phyloP scores from a whole-genome alignment of 2,888 invertebrate species.

The Oscheius sp. region DNA sequence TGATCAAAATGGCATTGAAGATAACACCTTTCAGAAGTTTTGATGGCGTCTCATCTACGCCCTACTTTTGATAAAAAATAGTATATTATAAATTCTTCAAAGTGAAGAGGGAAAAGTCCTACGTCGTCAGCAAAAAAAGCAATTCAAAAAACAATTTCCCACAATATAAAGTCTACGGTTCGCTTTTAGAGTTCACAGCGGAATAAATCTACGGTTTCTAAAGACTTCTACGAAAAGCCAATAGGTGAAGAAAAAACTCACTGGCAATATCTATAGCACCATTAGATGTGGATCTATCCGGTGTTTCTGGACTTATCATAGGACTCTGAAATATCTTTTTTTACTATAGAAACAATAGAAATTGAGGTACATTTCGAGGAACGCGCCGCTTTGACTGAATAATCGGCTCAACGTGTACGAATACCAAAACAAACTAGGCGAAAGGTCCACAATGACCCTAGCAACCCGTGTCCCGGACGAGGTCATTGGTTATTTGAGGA shows the following conservation, averaged over 20 bases:
- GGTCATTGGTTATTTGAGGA: conserved; percentile 12
- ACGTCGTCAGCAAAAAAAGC: too few relatives aligned
- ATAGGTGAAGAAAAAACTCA: not conserved
- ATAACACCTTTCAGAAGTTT: too few relatives aligned
- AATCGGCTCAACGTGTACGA: conserved; percentile 27
- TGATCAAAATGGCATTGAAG: too few relatives aligned
- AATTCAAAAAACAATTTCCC: too few relatives aligned
- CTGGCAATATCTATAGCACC: conserved; percentile 19
- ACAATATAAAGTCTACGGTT: too few relatives aligned
- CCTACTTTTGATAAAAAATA: too few relatives aligned
- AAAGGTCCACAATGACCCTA: conserved; percentile 17
- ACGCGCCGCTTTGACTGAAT: conserved; percentile 1
- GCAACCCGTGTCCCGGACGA: conserved; percentile 18
- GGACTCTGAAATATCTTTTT: conserved; percentile 21
- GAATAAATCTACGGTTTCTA: too few relatives aligned
- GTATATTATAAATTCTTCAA: too few relatives aligned
- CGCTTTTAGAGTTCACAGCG: too few relatives aligned
- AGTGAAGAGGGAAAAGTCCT: too few relatives aligned
- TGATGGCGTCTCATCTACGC: too few relatives aligned
- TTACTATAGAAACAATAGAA: not conserved
- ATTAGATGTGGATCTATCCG: conserved; percentile 5
- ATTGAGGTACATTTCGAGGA: not conserved
- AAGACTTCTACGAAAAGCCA: not conserved
- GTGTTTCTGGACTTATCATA: conserved; percentile 26
- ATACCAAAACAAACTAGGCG: conserved; percentile 11